phyloP scores from a whole-genome alignment of 2,888 invertebrate species.

The Hydrotaea diabolus region DNA sequence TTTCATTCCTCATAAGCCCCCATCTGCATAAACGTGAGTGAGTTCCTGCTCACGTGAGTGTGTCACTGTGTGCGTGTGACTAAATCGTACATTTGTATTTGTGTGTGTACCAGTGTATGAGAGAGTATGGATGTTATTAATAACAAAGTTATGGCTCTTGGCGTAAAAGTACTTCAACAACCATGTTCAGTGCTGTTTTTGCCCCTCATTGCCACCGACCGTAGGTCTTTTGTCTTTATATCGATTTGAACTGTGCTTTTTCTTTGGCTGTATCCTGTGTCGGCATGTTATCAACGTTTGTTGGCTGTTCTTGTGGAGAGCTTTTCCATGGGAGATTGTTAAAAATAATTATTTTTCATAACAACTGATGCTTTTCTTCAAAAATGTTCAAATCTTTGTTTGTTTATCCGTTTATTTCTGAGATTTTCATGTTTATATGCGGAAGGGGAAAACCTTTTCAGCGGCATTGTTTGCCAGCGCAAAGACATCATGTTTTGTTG shows the following conservation, averaged over 20 bases:
- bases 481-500: too few relatives aligned
- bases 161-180: slow-evolving; percentile 9
- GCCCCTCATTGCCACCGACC: neutral
- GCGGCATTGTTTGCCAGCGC: too few relatives aligned
- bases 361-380: slow-evolving; percentile 29
- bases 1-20: neutral
- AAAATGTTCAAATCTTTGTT: neutral
- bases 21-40: neutral
- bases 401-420: neutral
- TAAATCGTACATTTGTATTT: neutral
- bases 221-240: too few relatives aligned
- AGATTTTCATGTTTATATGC: neutral
- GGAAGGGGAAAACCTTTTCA: too few relatives aligned
- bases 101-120: neutral
- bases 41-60: neutral
- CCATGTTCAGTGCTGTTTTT: neutral
- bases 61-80: neutral
- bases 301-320: slow-evolving; percentile 10
- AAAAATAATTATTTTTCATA: slow-evolving; percentile 42
- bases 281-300: neutral
- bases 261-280: slow-evolving; percentile 1
- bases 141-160: slow-evolving; percentile 43
- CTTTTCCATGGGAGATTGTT: slow-evolving; percentile 37
- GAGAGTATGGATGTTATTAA: slow-evolving; percentile 27
- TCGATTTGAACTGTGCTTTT: slow-evolving; percentile 1